Percentiles rank a stretch among this genome's conserved stretches.
These are phyloP conservation scores for Holotrichia oblita DNA, from an alignment of 1,140 invertebrate genomes.

Conservation along the genomic window DNA sequence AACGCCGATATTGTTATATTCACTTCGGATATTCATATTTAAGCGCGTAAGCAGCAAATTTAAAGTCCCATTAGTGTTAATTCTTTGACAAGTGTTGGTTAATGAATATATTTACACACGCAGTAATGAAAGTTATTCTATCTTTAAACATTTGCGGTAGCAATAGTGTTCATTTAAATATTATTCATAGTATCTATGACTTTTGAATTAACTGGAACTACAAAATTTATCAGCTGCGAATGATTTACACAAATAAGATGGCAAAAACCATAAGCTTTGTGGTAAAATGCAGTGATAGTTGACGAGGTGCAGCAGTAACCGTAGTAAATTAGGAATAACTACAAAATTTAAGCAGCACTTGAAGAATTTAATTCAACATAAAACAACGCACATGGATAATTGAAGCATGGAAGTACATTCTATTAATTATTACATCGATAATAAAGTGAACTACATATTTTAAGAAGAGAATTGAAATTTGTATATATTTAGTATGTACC, in stretches of 20 bases:
- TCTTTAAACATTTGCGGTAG: background rate
- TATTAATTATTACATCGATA: background rate
- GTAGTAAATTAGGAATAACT: conserved; percentile 20
- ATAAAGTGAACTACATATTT: conserved; percentile 36
- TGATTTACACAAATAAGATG: background rate
- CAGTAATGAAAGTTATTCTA: too few relatives aligned
- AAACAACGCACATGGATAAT: too few relatives aligned
- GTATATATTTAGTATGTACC: background rate
- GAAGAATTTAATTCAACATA: background rate
- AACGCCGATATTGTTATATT: background rate
- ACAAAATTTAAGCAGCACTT: conserved; percentile 17
- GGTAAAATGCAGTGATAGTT: background rate
- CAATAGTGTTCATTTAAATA: background rate
- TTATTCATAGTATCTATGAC: background rate
- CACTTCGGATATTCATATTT: background rate
- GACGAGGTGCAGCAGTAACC: background rate
- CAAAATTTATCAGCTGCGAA: background rate
- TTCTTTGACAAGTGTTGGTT: background rate
- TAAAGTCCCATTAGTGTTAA: background rate
- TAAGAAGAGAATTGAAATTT: conserved; percentile 21
- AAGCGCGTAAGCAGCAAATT: background rate
- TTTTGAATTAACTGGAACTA: conserved; percentile 27
- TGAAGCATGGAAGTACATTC: background rate
- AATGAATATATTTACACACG: too few relatives aligned
- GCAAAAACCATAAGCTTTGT: too few relatives aligned